phyloP scores from a whole-genome alignment of 2,113 vertebrate genomes.

The Murina feae region DNA sequence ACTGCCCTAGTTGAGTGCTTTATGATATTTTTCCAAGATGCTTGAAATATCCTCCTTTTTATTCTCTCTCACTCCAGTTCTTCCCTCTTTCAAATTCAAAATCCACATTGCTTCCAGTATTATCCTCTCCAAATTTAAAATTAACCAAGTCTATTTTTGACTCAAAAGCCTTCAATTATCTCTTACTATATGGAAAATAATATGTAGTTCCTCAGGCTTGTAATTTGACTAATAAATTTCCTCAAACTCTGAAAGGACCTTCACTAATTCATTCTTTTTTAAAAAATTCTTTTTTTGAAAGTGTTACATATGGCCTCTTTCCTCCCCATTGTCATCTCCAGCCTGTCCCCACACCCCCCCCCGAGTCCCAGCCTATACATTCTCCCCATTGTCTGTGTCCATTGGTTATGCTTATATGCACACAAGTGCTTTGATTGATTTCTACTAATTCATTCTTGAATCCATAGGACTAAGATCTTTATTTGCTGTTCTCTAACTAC shows the following conservation, averaged over 20 bases:
- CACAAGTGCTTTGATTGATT: no score
- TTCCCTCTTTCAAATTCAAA: not conserved
- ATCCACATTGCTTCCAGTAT: not conserved
- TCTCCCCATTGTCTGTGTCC: no score
- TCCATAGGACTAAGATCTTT: not conserved
- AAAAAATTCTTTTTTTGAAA: no score
- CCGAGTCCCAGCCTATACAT: no score
- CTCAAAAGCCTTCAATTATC: not conserved
- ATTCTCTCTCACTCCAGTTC: not conserved
- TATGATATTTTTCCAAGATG: not conserved
- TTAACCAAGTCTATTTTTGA: not conserved
- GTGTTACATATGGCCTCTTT: no score
- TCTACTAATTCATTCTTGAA: not conserved
- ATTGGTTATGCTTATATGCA: no score
- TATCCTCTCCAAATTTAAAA: not conserved
- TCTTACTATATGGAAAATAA: not conserved
- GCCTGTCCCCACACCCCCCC: no score
- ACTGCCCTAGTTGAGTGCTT: not conserved
- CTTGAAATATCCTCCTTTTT: not conserved
- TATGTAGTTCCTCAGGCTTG: not conserved
- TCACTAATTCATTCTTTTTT: no score
- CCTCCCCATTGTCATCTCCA: no score
- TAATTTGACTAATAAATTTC: not conserved
- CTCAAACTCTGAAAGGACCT: not conserved
- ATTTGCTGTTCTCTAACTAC: not conserved